Evolutionary conservation across 2,113 vertebrate species (phyloP).

Genomic region (Phaethon lepturus): DNA sequence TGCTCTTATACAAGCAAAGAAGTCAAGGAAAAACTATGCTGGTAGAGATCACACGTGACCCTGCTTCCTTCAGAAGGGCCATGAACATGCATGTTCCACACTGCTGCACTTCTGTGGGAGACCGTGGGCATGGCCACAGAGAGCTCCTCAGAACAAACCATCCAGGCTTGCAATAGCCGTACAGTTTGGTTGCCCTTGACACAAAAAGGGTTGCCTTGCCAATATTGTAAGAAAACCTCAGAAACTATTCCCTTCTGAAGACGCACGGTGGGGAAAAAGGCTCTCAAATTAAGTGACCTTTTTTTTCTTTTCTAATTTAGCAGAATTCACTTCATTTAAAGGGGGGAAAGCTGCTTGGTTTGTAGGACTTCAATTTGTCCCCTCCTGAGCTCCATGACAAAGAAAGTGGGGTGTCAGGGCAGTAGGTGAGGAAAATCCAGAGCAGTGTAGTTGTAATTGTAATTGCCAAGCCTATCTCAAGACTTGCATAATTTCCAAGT

Average conservation of each 20-base stretch:
- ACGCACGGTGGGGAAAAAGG: background rate
- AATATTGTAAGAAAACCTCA: background rate
- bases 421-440: background rate
- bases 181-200: background rate
- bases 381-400: background rate
- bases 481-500: background rate
- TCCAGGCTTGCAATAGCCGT: background rate
- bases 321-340: background rate
- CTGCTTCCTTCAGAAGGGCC: background rate
- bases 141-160: background rate
- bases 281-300: background rate
- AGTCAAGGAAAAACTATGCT: background rate
- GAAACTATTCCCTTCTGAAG: background rate
- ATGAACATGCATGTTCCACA: rapidly evolving
- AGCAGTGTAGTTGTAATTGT: background rate
- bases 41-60: background rate
- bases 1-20: background rate
- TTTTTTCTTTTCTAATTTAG: background rate
- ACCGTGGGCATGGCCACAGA: rapidly evolving
- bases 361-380: background rate
- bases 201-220: background rate
- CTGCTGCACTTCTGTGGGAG: background rate
- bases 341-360: background rate
- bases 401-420: background rate
- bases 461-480: background rate